These are phyloP conservation scores for Amblyornis subalaris DNA, from an alignment of 2,113 vertebrate species.

Conservation along the genomic window DNA sequence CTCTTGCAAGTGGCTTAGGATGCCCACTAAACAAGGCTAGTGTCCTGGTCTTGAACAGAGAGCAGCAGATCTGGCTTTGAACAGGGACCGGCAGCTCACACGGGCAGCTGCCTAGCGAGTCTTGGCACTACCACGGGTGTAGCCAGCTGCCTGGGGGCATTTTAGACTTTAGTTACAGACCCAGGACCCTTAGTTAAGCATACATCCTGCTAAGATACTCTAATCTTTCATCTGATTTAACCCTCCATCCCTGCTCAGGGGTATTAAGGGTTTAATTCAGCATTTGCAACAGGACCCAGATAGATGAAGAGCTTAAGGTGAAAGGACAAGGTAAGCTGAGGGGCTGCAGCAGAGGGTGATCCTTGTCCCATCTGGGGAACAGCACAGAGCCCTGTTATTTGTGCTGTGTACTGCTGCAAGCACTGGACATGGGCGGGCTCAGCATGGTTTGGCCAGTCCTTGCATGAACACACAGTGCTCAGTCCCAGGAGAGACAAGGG, in stretches of 20 bases:
- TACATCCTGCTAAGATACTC: neutral
- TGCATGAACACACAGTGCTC: neutral
- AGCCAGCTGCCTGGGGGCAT: neutral
- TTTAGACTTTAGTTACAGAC: neutral
- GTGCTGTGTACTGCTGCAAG: neutral
- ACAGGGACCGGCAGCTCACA: neutral
- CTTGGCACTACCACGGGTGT: neutral
- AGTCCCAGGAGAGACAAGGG: neutral
- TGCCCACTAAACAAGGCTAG: neutral
- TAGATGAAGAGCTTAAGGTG: neutral
- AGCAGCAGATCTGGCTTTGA: neutral
- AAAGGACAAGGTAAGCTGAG: neutral
- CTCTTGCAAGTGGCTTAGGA: neutral
- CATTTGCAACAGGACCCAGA: neutral
- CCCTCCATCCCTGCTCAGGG: neutral
- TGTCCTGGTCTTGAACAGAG: neutral
- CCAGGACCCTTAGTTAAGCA: neutral
- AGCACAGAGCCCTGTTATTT: neutral
- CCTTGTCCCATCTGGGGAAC: neutral
- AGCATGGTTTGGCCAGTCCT: neutral
- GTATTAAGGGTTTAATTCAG: neutral
- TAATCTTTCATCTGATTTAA: conserved; percentile 16
- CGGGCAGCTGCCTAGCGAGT: neutral
- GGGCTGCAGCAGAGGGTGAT: neutral
- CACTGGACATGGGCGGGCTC: accelerated